Evolutionary conservation across 1,140 invertebrate species (phyloP).

Genomic region (Solen grandis): DNA sequence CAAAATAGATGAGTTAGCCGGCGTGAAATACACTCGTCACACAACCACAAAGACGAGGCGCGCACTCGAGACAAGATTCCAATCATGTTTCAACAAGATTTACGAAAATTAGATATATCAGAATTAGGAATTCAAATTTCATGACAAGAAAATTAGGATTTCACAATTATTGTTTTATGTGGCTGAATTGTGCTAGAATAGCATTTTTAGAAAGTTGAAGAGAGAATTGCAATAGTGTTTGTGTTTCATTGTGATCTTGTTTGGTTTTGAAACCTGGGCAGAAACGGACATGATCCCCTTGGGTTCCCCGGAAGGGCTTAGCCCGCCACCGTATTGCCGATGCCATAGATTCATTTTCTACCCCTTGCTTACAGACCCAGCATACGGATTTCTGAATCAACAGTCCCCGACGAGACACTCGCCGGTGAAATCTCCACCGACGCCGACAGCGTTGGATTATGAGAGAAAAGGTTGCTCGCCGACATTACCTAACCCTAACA

Average conservation of each 20-base stretch:
- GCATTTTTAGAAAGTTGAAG: background rate
- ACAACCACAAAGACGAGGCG: too few species aligned
- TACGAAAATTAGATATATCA: too few species aligned
- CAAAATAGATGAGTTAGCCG: too few species aligned
- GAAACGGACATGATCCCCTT: constrained; percentile 25
- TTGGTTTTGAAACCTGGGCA: background rate
- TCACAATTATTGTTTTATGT: background rate
- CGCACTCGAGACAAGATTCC: too few species aligned
- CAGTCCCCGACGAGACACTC: constrained; percentile 6
- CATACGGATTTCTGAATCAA: constrained; percentile 18
- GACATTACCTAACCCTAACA: background rate
- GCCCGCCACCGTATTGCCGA: constrained; percentile 45
- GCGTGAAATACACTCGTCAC: too few species aligned
- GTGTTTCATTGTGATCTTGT: background rate
- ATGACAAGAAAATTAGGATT: background rate
- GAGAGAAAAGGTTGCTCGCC: background rate
- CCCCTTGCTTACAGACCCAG: constrained; percentile 45
- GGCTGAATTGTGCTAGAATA: background rate
- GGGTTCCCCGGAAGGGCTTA: constrained; percentile 27
- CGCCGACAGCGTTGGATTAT: constrained; percentile 24
- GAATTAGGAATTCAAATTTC: too few species aligned
- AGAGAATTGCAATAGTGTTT: background rate
- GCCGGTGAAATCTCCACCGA: background rate
- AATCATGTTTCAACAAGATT: too few species aligned
- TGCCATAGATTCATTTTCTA: constrained; percentile 54